Conservation (phyloP, 2,113 vertebrate genomes). For the Synodontis membranacea region DNA sequence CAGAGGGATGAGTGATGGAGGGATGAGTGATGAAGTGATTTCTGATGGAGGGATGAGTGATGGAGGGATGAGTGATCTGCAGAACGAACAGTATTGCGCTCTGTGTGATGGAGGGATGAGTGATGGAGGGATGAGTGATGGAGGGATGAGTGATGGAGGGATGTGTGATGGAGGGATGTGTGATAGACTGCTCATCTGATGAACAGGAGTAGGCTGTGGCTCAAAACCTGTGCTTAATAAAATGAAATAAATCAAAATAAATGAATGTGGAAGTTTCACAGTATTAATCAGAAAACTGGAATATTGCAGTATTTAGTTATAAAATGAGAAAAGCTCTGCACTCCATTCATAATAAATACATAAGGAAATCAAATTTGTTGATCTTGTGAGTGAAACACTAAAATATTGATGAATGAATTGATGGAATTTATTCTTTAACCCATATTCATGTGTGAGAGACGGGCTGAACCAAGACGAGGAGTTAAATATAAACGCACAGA, state of each 20-base stretch:
- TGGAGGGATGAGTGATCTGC: too few relatives aligned
- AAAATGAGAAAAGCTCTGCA: background rate
- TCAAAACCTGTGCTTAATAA: background rate
- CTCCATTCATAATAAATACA: background rate
- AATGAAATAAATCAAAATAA: background rate
- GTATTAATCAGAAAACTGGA: background rate
- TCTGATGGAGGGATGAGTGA: too few relatives aligned
- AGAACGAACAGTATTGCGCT: background rate
- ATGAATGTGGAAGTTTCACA: background rate
- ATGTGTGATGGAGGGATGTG: too few relatives aligned
- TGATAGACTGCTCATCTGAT: too few relatives aligned
- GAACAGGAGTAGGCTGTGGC: background rate
- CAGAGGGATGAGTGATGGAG: background rate
- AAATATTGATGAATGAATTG: background rate
- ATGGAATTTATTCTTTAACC: background rate
- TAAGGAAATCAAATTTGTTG: background rate
- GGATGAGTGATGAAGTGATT: too few relatives aligned
- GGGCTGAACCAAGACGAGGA: constrained; percentile 10
- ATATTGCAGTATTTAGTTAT: background rate
- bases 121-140: background rate
- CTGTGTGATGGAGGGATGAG: background rate
- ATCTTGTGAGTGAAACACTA: background rate
- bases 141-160: background rate
- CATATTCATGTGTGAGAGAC: background rate
- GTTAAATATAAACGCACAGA: background rate